Base-by-base conservation (phyloP, 1,140 invertebrate genomes). In the Caenorhabditis briggsae region DNA sequence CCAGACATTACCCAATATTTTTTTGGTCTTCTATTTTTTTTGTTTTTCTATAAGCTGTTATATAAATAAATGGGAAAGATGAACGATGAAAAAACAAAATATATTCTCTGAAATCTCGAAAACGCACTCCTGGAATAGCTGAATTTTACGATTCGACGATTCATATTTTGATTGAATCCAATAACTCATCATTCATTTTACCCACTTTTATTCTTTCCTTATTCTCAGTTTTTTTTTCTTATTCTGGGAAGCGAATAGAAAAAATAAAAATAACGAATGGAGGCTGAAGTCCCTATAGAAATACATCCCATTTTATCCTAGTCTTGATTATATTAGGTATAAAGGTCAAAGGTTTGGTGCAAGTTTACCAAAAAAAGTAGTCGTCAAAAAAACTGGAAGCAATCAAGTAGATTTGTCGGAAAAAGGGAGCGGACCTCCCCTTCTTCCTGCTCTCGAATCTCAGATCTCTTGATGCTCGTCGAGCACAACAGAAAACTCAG, bases 351-450 rank as follows among this genome's bases (percentile, higher is more conserved):
- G 33, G 33, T 33, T 33, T 33, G 33, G 33, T 33, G 33, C 33
- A 33, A 33, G 33, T 33, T 33, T 33, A 33, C 33, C 33, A 33
- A 33, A 65, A 65, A 65, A 65, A 25, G 61, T 2, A n/a, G 8
- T 33, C 41, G 43, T 46, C 41, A 74, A 74, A 74, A 74, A 74
- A 74, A 74, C 20, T 46, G 41, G 65, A 74, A 46, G 65, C 65
- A 74, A 74, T 74, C 65, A 74, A 74, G 65, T 9, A 48, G 65
- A 46, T 74, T 74, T 43, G 43, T 48, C 41, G 65, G 43, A 74
- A 74, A 74, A 74, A 46, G n/a, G 50, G 65, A 46, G 65, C 6
- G 43, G 65, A n/a, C 65, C 65, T 46, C 33, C 33, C 33, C 61
- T 65, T 25, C 61, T 65, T 65, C 65, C 65, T 74, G 16, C 65